Base-by-base conservation (phyloP, 2,888 invertebrate genomes). In the Ophion ventricosus region DNA sequence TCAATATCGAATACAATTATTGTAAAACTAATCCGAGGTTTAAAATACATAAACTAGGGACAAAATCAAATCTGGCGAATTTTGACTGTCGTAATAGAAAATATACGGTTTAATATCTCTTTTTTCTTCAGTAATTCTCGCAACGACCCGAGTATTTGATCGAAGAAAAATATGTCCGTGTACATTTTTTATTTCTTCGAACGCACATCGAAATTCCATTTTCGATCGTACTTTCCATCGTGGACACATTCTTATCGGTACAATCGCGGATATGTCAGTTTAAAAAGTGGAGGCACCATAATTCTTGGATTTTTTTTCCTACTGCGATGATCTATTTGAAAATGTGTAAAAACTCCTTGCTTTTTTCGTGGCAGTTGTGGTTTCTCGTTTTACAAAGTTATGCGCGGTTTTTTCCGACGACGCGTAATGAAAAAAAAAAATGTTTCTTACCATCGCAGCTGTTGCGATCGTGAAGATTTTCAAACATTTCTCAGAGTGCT, bases 1-100 rank as follows among this genome's bases (percentile, higher is more conserved):
- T 77, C 49, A 82, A 80, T 66, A 40, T 82, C 26, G 61, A 54
- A 74, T 63, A 61, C 49, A 67, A 80, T 77, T 76, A 82, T 35
- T 10, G 20, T 54, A 56, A 49, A 64, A 82, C 57, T 67, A 74
- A 76, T 69, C 49, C 35, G n/a, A 64, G 10, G n/a, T 29, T 75
- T 40, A 63, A 54, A 74, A 69, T 61, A 26, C 20, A 69, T 35
- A 57, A 40, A 63, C 69, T 74, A 26, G 61, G 40, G 23, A 59
- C 57, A 59, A 59, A 64, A 29, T 17, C 17, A 25, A 66, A n/a
- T 23, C 20, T 40, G n/a, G 20, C 20, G 20, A 35, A 40, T 11
- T 35, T 64, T 3, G 64, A 35, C 20, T 35, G n/a, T 20, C 64
- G 3, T 64, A 40, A 17, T 64, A 35, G n/a, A 20, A 35, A 64